These are phyloP conservation scores for Penaeus indicus DNA, from an alignment of 1,140 invertebrate species.

Conservation along the genomic window DNA sequence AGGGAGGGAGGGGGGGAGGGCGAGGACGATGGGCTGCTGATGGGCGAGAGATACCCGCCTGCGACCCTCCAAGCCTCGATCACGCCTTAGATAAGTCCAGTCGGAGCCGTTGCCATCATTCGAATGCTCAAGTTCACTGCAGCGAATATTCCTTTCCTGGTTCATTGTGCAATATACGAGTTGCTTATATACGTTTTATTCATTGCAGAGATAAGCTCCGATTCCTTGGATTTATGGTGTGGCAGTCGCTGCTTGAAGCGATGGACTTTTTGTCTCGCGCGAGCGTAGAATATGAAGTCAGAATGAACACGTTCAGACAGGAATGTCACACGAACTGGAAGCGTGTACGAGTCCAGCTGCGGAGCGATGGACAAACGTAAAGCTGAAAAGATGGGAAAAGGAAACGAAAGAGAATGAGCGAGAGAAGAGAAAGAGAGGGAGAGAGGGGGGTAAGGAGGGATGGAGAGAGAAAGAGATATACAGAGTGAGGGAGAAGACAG, in stretches of 20 bases:
- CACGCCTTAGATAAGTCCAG: slow-evolving; percentile 51
- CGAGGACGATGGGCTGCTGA: slow-evolving; percentile 54
- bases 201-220: too few species aligned
- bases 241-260: too few species aligned
- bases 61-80: slow-evolving; percentile 52
- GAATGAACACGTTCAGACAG: slow-evolving; percentile 36
- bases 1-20: background rate
- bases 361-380: slow-evolving; percentile 36
- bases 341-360: slow-evolving; percentile 59
- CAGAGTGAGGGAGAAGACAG: background rate
- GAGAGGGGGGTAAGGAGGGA: slow-evolving; percentile 8
- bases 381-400: slow-evolving; percentile 52
- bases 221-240: too few species aligned
- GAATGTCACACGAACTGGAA: slow-evolving; percentile 61
- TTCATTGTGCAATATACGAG: too few species aligned
- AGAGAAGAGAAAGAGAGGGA: slow-evolving; percentile 12
- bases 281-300: too few species aligned
- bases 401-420: slow-evolving; percentile 42
- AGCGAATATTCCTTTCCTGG: too few species aligned
- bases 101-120: slow-evolving; percentile 43
- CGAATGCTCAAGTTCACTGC: slow-evolving; percentile 20
- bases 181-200: too few species aligned
- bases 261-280: too few species aligned
- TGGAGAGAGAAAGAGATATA: background rate
- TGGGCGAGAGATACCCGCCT: slow-evolving; percentile 56